These are phyloP conservation scores for Aphidius ervi DNA, from an alignment of 1,140 invertebrate species.

Conservation along the genomic window DNA sequence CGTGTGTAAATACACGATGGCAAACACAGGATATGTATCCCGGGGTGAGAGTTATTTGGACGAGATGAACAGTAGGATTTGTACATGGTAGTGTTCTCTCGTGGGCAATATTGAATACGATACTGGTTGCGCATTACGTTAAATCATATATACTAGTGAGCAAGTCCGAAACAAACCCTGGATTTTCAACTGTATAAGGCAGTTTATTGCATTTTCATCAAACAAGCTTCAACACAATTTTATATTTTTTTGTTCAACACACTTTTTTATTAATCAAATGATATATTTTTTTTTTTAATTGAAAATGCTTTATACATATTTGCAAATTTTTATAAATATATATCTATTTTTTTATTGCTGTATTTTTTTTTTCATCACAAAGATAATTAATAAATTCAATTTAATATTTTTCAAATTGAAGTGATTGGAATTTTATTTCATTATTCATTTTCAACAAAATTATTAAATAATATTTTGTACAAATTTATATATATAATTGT, in stretches of 20 bases:
- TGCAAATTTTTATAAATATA: too few relatives aligned
- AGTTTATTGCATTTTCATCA: conserved; percentile 21
- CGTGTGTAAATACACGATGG: conserved; percentile 21
- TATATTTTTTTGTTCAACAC: conserved; percentile 12
- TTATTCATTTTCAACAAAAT: too few relatives aligned
- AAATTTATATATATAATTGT: too few relatives aligned
- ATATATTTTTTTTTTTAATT: background rate
- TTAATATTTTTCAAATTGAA: too few relatives aligned
- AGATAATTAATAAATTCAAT: too few relatives aligned
- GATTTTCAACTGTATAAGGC: conserved; percentile 1
- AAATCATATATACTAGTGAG: conserved; percentile 15
- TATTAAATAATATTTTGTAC: too few relatives aligned
- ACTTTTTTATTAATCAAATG: background rate
- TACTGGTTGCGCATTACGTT: conserved; percentile 25
- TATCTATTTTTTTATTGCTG: too few relatives aligned
- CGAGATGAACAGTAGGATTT: background rate
- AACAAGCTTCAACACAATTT: too few relatives aligned
- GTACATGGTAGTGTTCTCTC: conserved; percentile 14
- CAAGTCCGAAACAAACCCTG: background rate
- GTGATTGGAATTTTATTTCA: too few relatives aligned
- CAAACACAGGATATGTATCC: conserved; percentile 15
- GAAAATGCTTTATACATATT: too few relatives aligned
- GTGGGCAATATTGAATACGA: conserved; percentile 23
- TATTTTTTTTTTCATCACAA: too few relatives aligned
- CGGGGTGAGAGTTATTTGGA: background rate